These are phyloP conservation scores for Microchirus variegatus DNA, from an alignment of 2,797 vertebrate genomes.

Conservation along the genomic window DNA sequence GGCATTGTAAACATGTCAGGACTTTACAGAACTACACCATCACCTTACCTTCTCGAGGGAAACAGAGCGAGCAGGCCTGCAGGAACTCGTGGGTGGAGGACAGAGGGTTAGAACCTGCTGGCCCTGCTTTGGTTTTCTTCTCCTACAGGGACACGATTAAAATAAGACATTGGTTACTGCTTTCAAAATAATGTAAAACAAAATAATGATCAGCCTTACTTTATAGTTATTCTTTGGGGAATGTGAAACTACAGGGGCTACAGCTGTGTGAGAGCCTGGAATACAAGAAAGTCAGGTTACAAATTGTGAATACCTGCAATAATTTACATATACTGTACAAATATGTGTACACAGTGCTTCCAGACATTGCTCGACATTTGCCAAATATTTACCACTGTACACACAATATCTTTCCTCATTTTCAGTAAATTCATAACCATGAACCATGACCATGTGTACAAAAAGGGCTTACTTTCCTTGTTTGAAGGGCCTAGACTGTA, in stretches of 20 bases:
- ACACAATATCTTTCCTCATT: too few relatives aligned
- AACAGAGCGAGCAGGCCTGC: slow-evolving; percentile 91
- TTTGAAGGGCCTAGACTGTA: too few relatives aligned
- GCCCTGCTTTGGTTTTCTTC: slow-evolving; percentile 22
- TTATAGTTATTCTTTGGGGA: slow-evolving; percentile 43
- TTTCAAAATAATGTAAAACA: background rate
- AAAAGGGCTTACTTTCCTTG: too few relatives aligned
- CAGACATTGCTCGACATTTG: too few relatives aligned
- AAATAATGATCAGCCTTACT: slow-evolving; percentile 54
- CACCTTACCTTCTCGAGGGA: slow-evolving; percentile 86
- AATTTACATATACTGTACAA: too few relatives aligned
- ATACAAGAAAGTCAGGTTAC: slow-evolving; percentile 32
- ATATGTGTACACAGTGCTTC: too few relatives aligned
- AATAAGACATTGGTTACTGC: slow-evolving; percentile 25
- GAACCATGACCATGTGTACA: too few relatives aligned
- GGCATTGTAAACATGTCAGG: background rate
- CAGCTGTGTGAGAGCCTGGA: slow-evolving; percentile 28
- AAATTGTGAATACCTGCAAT: background rate
- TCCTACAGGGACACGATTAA: slow-evolving; percentile 21
- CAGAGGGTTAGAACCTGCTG: slow-evolving; percentile 82
- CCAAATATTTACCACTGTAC: too few relatives aligned
- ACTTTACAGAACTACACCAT: background rate
- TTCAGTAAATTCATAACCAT: too few relatives aligned
- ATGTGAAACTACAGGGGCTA: slow-evolving; percentile 26
- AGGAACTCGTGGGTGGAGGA: slow-evolving; percentile 89